Evolutionary conservation across 2,797 vertebrate genomes (phyloP), one percentile per base, ranked within the genome.

Genomic region (Argya squamiceps): DNA sequence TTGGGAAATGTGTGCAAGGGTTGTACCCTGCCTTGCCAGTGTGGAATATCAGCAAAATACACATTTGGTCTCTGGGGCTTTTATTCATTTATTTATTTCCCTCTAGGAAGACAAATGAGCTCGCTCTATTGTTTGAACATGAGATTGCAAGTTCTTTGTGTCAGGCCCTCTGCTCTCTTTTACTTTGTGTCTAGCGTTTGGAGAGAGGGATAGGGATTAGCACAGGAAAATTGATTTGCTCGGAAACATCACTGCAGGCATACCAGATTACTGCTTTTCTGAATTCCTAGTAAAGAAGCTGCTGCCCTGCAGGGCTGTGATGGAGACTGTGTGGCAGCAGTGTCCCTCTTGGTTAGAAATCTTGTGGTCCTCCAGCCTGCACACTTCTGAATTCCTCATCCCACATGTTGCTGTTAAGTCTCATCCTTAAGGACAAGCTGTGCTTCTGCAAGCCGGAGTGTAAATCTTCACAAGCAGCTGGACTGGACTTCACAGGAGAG

Each of bases 71-170:
- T 89, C 5, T 2, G 70, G 69, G 84, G 56, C 63, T 87, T 92
- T 63, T 89, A 84, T 76, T 93, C 8, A 49, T 84, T 76, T 86
- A 74, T 93, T 87, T 95, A 60, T 95, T 94, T 92, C 56, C 67
- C 68, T 63, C 41, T 92, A 52, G 59, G 67, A 92, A 79, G 85
- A 76, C 56, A 73, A 84, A 65, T 64, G 77, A 82, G 29, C 52
- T 73, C 3, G 5, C 50, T 86, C 52, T 84, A 9, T 90, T 96
- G 92, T 95, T 94, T 77, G 70, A 91, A 50, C 26, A 18, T 68
- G 84, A 91, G 71, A 74, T 39, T 89, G 70, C 81, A 77, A 93
- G 53, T 90, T 95, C 80, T 94, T 92, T 70, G 85, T 93, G 88
- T 84, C 83, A 76, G 49, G 83, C 52, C 77, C 80, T 81, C 44